Conservation (phyloP, 2,888 invertebrate species). For the Athalia cordata region DNA sequence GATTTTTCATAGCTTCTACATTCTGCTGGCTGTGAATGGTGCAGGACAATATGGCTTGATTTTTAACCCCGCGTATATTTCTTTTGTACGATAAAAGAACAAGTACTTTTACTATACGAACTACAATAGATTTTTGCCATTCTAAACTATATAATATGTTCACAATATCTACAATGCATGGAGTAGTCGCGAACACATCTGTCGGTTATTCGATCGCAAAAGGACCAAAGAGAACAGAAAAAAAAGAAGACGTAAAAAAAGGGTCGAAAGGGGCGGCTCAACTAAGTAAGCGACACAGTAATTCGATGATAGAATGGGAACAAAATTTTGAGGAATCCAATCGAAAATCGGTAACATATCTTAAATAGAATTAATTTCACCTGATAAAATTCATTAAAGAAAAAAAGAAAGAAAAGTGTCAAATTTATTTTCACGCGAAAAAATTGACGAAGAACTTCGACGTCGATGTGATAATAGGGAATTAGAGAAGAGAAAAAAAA, state of each 20-base stretch:
- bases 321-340: too few relatives aligned
- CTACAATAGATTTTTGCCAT: constrained; percentile 24
- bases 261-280: too few relatives aligned
- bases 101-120: neutral
- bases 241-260: too few relatives aligned
- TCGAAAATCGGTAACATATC: too few relatives aligned
- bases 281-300: too few relatives aligned
- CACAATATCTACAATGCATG: neutral
- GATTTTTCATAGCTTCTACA: too few relatives aligned
- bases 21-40: neutral
- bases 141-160: neutral
- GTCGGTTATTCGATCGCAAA: neutral
- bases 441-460: too few relatives aligned
- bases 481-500: neutral
- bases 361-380: too few relatives aligned
- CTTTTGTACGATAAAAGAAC: neutral
- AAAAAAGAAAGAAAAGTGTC: neutral
- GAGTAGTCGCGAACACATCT: constrained; percentile 1
- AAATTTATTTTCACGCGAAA: neutral
- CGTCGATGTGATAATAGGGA: too few relatives aligned
- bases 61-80: neutral
- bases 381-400: neutral
- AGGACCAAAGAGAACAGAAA: too few relatives aligned
- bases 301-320: too few relatives aligned
- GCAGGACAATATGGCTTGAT: constrained; percentile 36